Base-by-base conservation (phyloP, 2,888 invertebrate species). In the Branchipolynoe longqiensis region DNA sequence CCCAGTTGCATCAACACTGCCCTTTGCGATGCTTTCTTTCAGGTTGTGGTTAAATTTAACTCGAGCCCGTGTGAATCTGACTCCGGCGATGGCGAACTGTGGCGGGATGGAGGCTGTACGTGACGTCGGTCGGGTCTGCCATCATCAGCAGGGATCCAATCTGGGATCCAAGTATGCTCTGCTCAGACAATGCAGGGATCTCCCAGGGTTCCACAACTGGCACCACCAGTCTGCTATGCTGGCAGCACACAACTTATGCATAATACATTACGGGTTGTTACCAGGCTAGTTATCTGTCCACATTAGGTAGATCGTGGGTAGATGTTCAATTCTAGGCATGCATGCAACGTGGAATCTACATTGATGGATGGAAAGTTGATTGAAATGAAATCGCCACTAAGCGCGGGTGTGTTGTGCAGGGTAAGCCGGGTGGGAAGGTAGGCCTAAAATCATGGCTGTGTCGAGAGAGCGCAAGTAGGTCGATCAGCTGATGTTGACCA, bases 221-320 rank as follows among this genome's bases (percentile, higher is more conserved):
- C 1, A 36, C 18, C 36, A 4, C 69, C 69, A 33, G 69, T 69
- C 69, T 69, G 69, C 69, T 14, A 69, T 8, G 36, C 36, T 33
- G 69, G 36, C 22, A 69, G 36, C 69, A 69, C 69, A 33, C 33
- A 1, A 48, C 41, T 78, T 78, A 78, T 78, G 78, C 78, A 78
- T 78, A 78, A 78, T 78, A 78, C 78, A 78, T 78, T 78, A 78
- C 31, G 78, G 69, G 69, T 69, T 69, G 69, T 69, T 69, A 31
- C 78, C 78, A 78, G 41, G 78, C 48, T 78, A 78, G 48, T 48
- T 41, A 25, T 78, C 12, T 41, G 25, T 25, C 1, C 48, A 41
- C 2, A 31, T 3, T 1, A 38, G 8, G 38, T 33, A 12, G 0
- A 38, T 36, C 18, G 2, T 0, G 33, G 22, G 3, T 25, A 25